Base-by-base conservation (phyloP, 1,140 invertebrate genomes). In the Habropoda laboriosa region DNA sequence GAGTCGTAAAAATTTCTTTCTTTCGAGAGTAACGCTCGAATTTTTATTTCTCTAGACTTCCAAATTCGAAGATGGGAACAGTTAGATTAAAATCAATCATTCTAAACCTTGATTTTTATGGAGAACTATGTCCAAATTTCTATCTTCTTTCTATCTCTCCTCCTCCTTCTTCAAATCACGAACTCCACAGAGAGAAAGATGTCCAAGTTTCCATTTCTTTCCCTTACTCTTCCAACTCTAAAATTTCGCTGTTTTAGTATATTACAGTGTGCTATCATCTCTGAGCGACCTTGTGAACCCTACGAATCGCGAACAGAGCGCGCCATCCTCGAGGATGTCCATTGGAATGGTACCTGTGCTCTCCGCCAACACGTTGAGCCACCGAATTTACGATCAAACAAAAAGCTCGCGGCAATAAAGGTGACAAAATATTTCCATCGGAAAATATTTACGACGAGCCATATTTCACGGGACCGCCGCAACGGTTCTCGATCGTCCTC, bases 401-500 rank as follows among this genome's bases (percentile, higher is more conserved):
- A 90, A 86, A 88, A 91, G 86, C 80, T 75, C 38, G 72, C 70
- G 68, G 88, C 72, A 89, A 91, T 91, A 91, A 92, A 91, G 86
- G 89, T 92, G 90, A 92, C 90, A 91, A 90, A 92, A 92, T 91
- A 91, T 91, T 92, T 88, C 87, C 87, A 89, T 86, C 78, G 82
- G 79, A 78, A 79, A 86, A 87, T 88, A 91, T 92, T 92, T 90
- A 92, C 80, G 86, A 87, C 66, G 63, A 57, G 86, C 70, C 81
- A 81, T 89, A 87, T 86, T 86, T 88, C 82, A 87, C 57, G 40
- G 12, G 8, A 49, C 30, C 6, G 18, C n/a, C 35, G 5, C 21
- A 42, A 40, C 27, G 12, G 21, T n/a, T n/a, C 21, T 35, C 30
- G 1, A 49, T 38, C 18, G 12, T 40, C 7, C 30, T 55, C 66